phyloP scores from a whole-genome alignment of 2,797 vertebrate genomes.

The Helicolenus hilgendorfi region DNA sequence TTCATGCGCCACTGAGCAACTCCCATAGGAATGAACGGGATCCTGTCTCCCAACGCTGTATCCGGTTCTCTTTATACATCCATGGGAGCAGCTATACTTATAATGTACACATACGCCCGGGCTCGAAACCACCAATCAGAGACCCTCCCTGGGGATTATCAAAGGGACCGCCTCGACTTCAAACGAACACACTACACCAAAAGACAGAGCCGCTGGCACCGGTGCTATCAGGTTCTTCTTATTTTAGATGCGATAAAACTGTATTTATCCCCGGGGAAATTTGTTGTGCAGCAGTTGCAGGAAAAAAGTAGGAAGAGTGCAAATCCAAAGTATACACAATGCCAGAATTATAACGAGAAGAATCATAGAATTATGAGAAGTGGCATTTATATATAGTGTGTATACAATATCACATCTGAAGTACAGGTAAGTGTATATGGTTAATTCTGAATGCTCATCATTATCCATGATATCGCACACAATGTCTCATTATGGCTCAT shows the following conservation, averaged over 20 bases:
- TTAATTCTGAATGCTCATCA: not conserved
- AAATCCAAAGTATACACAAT: not conserved
- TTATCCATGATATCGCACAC: not conserved
- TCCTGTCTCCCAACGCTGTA: too few species aligned
- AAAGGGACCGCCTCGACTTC: not conserved
- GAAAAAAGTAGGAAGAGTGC: not conserved
- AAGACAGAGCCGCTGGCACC: not conserved
- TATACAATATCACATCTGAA: not conserved
- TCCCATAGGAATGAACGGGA: too few species aligned
- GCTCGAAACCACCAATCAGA: not conserved
- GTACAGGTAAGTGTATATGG: not conserved
- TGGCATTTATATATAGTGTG: too few species aligned
- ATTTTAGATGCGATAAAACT: not conserved
- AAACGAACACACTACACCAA: not conserved
- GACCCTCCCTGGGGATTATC: not conserved
- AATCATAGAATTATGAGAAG: too few species aligned
- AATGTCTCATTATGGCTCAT: not conserved
- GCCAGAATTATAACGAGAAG: too few species aligned
- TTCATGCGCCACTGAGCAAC: too few species aligned
- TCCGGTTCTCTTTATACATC: too few species aligned
- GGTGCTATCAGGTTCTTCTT: not conserved
- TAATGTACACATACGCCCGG: not conserved
- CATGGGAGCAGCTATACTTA: not conserved
- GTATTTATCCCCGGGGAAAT: not conserved
- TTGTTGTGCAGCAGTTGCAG: too few species aligned